Evolutionary conservation across 2,797 vertebrate species (phyloP).

Genomic region (Eleutherodactylus coqui): DNA sequence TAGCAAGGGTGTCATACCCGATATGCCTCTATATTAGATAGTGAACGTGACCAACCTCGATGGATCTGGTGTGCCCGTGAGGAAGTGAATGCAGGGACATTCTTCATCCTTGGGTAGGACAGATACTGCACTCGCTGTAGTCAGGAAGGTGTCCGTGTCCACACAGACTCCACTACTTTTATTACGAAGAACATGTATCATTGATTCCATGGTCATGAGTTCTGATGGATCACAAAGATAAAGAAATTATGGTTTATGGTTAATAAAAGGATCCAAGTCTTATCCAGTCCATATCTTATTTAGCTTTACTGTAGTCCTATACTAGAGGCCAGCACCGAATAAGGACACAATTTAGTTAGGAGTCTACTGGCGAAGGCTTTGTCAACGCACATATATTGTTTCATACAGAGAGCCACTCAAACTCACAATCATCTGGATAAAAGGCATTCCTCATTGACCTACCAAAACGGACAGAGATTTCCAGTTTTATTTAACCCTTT

Average conservation of each 20-base stretch:
- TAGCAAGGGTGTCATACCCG: not conserved
- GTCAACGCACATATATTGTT: not conserved
- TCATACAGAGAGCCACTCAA: not conserved
- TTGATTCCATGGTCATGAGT: conserved; percentile 75
- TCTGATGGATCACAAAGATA: conserved; percentile 70
- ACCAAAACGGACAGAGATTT: too few species aligned
- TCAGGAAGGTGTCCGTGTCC: conserved; percentile 67
- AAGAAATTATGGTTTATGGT: not conserved
- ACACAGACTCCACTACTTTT: conserved; percentile 76
- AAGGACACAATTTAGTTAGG: not conserved
- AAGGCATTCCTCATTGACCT: too few species aligned
- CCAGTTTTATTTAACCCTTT: too few species aligned
- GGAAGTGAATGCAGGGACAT: conserved; percentile 79
- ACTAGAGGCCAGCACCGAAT: not conserved
- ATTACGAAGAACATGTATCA: conserved; percentile 78
- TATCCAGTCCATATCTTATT: not conserved
- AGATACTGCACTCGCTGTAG: conserved; percentile 74
- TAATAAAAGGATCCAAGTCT: not conserved
- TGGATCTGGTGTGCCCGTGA: conserved; percentile 82
- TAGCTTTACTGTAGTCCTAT: not conserved
- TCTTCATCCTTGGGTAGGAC: conserved; percentile 65
- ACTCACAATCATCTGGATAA: not conserved
- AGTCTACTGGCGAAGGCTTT: not conserved
- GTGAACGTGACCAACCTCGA: conserved; percentile 73
- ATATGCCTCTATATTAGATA: conserved; percentile 74